Conservation (phyloP, 2,888 invertebrate genomes). For the Drosophila pullipes region DNA sequence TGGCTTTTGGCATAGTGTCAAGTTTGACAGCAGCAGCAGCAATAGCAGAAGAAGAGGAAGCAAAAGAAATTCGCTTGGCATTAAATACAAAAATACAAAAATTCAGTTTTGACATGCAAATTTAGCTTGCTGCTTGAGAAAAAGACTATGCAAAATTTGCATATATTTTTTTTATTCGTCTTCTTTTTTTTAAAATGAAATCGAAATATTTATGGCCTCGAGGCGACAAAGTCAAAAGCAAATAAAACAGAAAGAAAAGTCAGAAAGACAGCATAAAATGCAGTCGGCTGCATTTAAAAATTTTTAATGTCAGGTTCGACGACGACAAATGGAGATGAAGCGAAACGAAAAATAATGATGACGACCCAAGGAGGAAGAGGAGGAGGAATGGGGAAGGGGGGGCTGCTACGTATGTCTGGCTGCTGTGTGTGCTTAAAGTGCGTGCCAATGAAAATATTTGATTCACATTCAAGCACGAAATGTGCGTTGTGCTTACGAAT, state of each 20-base stretch:
- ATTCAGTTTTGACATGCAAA: slow-evolving; percentile 54
- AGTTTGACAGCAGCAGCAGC: slow-evolving; percentile 27
- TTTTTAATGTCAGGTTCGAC: slow-evolving; percentile 71
- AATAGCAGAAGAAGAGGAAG: slow-evolving; percentile 8
- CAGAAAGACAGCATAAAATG: slow-evolving; percentile 27
- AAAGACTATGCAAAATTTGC: slow-evolving; percentile 40
- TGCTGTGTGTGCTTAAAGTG: slow-evolving; percentile 27
- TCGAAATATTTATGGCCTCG: slow-evolving; percentile 71
- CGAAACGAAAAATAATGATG: slow-evolving; percentile 26
- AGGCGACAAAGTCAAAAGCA: slow-evolving; percentile 62
- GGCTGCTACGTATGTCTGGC: background rate
- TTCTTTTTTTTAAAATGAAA: slow-evolving; percentile 51
- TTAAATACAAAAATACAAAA: slow-evolving; percentile 45
- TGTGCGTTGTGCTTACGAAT: slow-evolving; percentile 38
- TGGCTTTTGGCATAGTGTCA: slow-evolving; percentile 51
- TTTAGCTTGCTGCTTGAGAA: slow-evolving; percentile 25
- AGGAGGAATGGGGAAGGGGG: background rate
- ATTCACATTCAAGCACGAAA: slow-evolving; percentile 43
- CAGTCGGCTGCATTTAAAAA: slow-evolving; percentile 46
- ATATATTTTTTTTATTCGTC: slow-evolving; percentile 14
- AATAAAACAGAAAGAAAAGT: slow-evolving; percentile 11
- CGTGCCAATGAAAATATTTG: slow-evolving; percentile 63
- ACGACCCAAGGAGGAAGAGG: slow-evolving; percentile 5
- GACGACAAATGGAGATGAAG: slow-evolving; percentile 56
- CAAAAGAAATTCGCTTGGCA: slow-evolving; percentile 37